These are phyloP conservation scores for Ommatoiulus sabulosus DNA, from an alignment of 2,888 invertebrate species.

Conservation along the genomic window DNA sequence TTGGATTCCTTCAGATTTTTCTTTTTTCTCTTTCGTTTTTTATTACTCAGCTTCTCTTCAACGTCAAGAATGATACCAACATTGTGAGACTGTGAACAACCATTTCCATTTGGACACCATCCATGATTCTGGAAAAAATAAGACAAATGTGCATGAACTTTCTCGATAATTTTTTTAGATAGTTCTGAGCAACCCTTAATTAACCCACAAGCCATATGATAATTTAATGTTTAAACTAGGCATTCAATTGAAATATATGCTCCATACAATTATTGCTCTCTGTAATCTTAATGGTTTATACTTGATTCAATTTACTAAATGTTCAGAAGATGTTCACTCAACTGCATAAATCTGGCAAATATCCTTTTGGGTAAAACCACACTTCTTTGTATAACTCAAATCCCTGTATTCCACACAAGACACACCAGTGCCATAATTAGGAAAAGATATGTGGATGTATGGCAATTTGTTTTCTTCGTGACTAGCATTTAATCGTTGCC, in stretches of 20 bases:
- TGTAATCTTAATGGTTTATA: no score
- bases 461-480: neutral
- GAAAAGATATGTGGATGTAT: conserved; percentile 26
- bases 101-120: conserved; percentile 65
- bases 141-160: neutral
- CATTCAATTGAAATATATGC: no score
- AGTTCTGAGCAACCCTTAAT: neutral
- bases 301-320: no score
- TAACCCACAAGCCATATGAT: neutral
- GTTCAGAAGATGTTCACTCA: conserved; percentile 10
- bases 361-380: conserved; percentile 2
- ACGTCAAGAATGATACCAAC: conserved; percentile 67
- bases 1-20: neutral
- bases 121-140: conserved; percentile 64
- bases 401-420: conserved; percentile 46
- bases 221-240: neutral
- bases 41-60: conserved; percentile 60
- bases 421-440: neutral
- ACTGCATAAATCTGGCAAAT: conserved; percentile 25
- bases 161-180: neutral
- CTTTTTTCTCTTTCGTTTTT: conserved; percentile 51
- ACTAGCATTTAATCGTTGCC: conserved; percentile 52
- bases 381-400: conserved; percentile 42
- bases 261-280: no score
- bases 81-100: conserved; percentile 67